Evolutionary conservation across 2,113 vertebrate species (phyloP).

Genomic region (Sitta europaea): DNA sequence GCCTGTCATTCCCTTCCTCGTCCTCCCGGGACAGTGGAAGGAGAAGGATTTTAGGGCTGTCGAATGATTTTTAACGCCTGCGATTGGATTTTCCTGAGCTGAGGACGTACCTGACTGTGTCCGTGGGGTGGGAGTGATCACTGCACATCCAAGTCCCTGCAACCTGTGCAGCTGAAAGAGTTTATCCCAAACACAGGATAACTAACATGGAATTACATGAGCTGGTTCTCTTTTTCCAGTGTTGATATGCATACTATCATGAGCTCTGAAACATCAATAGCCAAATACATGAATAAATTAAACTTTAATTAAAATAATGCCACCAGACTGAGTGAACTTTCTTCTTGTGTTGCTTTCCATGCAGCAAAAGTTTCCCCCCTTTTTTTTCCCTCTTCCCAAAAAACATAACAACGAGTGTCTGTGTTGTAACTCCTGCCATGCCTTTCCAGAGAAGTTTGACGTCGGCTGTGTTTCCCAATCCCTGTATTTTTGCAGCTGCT

Average conservation of each 20-base stretch:
- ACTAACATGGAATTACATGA: fast-evolving
- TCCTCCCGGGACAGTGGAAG: background rate
- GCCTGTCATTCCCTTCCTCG: background rate
- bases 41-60: background rate
- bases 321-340: background rate
- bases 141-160: background rate
- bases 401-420: fast-evolving
- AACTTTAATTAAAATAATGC: background rate
- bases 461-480: background rate
- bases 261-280: background rate
- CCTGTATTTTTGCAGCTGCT: background rate
- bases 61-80: background rate
- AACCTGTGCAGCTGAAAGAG: background rate
- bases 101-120: background rate
- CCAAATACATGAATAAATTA: background rate
- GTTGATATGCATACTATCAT: fast-evolving
- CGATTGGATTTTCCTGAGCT: background rate
- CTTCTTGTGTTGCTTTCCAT: background rate
- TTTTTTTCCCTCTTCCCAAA: fast-evolving
- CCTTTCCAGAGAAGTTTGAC: background rate
- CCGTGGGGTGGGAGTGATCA: too few relatives aligned
- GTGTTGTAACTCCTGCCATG: background rate
- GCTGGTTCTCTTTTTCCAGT: background rate
- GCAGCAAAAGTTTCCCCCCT: background rate
- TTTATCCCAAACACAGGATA: background rate